Percentiles rank a stretch among this genome's conserved stretches.
Conservation (phyloP, 2,888 invertebrate species). For the Linnaemya tessellans region DNA sequence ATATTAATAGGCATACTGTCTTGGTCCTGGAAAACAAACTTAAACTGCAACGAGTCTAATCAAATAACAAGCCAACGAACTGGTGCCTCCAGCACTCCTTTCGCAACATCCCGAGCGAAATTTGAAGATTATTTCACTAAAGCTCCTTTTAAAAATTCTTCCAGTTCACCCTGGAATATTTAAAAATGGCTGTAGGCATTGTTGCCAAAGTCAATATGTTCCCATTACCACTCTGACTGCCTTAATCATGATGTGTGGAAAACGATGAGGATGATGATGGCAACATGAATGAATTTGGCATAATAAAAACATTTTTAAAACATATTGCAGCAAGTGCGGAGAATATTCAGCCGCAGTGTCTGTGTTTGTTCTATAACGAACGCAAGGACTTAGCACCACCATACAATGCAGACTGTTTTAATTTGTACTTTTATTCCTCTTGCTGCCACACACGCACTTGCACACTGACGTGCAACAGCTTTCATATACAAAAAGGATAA, state of each 20-base stretch:
- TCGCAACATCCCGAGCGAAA: too few relatives aligned
- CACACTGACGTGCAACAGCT: constrained; percentile 3
- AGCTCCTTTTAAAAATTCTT: neutral
- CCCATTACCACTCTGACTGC: neutral
- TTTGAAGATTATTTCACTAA: too few relatives aligned
- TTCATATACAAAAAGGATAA: neutral
- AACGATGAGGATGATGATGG: constrained; percentile 25
- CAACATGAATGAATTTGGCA: constrained; percentile 28
- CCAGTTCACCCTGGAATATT: neutral
- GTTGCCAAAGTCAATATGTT: constrained; percentile 50
- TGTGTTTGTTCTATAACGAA: constrained; percentile 26
- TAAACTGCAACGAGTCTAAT: too few relatives aligned
- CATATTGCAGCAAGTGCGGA: constrained; percentile 37
- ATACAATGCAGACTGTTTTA: neutral
- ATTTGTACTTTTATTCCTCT: constrained; percentile 35
- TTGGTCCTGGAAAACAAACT: too few relatives aligned
- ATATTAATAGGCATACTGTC: neutral
- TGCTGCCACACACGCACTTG: constrained; percentile 9
- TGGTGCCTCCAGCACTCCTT: too few relatives aligned
- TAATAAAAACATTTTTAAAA: constrained; percentile 42
- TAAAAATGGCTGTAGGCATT: constrained; percentile 56
- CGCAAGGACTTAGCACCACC: constrained; percentile 9
- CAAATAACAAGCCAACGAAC: too few relatives aligned
- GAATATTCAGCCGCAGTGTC: neutral
- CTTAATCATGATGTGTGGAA: constrained; percentile 30